phyloP scores from a whole-genome alignment of 2,113 vertebrate species.

The Phyllostomus hastatus region DNA sequence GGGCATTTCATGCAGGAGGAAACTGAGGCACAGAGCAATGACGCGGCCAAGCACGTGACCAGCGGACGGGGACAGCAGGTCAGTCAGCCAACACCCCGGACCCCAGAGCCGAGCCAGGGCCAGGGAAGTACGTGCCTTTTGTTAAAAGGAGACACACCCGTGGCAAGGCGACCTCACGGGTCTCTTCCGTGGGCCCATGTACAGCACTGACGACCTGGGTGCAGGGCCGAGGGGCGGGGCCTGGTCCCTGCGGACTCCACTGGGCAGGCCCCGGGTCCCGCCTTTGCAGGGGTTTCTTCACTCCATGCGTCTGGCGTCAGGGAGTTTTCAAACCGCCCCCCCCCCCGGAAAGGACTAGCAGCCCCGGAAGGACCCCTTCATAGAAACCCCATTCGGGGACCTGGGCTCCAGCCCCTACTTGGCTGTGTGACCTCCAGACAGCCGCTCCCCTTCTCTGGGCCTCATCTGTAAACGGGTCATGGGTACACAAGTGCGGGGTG shows the following conservation, averaged over 20 bases:
- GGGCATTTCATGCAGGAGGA: neutral
- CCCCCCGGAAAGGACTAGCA: neutral
- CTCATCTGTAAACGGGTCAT: neutral
- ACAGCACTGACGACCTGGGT: neutral
- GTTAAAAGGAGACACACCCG: neutral
- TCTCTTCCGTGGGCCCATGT: neutral
- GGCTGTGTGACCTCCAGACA: neutral
- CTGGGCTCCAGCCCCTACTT: neutral
- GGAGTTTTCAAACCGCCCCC: neutral
- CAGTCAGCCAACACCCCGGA: neutral
- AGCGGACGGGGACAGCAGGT: rapidly evolving
- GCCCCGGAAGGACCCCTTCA: neutral
- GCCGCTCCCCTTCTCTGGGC: neutral
- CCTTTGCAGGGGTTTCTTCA: neutral
- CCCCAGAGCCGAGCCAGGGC: neutral
- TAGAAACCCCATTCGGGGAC: neutral
- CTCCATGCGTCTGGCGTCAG: neutral
- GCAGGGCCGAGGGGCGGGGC: rapidly evolving
- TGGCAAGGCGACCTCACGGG: rapidly evolving
- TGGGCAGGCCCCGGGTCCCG: neutral
- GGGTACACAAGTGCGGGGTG: neutral
- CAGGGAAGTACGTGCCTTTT: neutral
- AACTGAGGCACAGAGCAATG: neutral
- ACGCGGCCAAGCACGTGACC: rapidly evolving
- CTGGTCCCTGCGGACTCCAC: neutral